Conservation (phyloP, 2,888 invertebrate genomes). For the Holacanthella duospinosa region DNA sequence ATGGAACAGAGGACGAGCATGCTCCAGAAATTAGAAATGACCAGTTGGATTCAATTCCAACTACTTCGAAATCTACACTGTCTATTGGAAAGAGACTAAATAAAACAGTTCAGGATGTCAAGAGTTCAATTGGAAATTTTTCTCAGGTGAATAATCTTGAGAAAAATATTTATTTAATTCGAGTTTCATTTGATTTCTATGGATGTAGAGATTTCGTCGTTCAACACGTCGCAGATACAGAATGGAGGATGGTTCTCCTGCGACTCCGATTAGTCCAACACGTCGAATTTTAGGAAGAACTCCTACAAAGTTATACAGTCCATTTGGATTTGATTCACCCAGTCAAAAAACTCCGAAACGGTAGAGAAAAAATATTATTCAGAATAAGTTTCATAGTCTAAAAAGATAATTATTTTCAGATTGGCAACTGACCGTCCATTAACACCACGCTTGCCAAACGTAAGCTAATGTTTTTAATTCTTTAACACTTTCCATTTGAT, state of each 20-base stretch:
- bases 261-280: slow-evolving; percentile 33
- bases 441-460: slow-evolving; percentile 22
- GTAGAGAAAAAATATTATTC: not conserved
- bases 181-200: slow-evolving; percentile 4
- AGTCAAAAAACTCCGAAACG: slow-evolving; percentile 27
- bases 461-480: slow-evolving; percentile 1
- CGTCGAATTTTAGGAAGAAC: slow-evolving; percentile 48
- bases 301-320: slow-evolving; percentile 63
- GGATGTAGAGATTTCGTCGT: slow-evolving; percentile 46
- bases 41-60: not conserved
- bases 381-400: not conserved
- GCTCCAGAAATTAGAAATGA: too few relatives aligned
- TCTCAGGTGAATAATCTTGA: slow-evolving; percentile 28
- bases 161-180: not conserved
- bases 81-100: slow-evolving; percentile 27
- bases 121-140: slow-evolving; percentile 31
- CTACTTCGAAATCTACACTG: slow-evolving; percentile 4
- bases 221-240: slow-evolving; percentile 48
- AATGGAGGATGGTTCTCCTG: slow-evolving; percentile 28
- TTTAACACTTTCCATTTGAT: not conserved
- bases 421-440: slow-evolving; percentile 17
- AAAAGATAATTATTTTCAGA: too few relatives aligned
- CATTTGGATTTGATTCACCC: slow-evolving; percentile 64
- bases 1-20: slow-evolving; percentile 19
- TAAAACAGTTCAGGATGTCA: slow-evolving; percentile 35